Evolutionary conservation across 2,113 vertebrate genomes (phyloP), one percentile per base, ranked within the genome.

Genomic region (Pagrus major): DNA sequence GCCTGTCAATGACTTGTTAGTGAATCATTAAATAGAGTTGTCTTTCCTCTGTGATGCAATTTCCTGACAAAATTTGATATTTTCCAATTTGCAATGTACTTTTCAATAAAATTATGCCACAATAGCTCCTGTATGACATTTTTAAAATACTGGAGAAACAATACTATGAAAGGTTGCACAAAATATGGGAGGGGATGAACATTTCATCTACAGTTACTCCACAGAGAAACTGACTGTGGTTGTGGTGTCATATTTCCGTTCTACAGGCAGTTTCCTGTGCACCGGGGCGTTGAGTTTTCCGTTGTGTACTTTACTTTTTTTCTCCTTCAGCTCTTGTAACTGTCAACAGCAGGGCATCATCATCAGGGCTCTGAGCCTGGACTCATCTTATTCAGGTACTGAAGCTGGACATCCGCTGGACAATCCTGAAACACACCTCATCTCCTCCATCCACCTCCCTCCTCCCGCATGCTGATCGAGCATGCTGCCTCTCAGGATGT

Each of bases 401-500:
- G 37, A 51, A 68, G 25, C 39, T 71, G 68, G 55, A 74, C 56
- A 63, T 77, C 12, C 0, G 41, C 41, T 71, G 33, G 74, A 66
- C 0, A 1, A 29, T 52, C 29, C 37, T 56, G 60, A 74, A 61
- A 60, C 7, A 47, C 9, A 44, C 21, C 20, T 56, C 3, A 1
- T 9, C 1, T 61, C 31, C 9, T 51, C 31, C 42, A 27, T 8
- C 15, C 46, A 1, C 27, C 23, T 66, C 5, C 54, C 9, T 33
- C 15, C 51, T 51, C 21, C 15, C 6, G 6, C 6, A 23, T 54
- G 33, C 49, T 71, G 33, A 5, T 58, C 33, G 0, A 52, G 8
- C 85, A 92, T 84, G 88, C 35, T 69, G 68, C 52, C 15, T 52
- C 63, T 80, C 60, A 55, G 37, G 61, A 80, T 86, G 10, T 31